phyloP scores from a whole-genome alignment of 2,113 vertebrate genomes.

The Centropus bengalensis region DNA sequence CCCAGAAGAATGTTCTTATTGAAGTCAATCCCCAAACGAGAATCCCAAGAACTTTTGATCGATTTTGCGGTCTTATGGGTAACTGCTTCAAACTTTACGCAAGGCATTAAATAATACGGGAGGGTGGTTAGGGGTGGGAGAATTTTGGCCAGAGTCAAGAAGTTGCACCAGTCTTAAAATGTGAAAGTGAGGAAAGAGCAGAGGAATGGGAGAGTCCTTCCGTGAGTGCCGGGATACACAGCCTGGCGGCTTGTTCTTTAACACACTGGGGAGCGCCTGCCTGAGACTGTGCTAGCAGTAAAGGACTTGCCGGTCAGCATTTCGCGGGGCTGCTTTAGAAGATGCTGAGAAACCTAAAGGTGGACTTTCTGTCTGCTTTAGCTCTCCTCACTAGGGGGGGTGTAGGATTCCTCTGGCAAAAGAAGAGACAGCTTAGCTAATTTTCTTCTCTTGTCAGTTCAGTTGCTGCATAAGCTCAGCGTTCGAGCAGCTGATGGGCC shows the following conservation, averaged over 20 bases:
- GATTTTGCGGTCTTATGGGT: slow-evolving; percentile 99
- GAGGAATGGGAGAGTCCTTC: fast-evolving
- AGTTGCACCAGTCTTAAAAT: neutral
- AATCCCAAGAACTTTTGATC: slow-evolving; percentile 93
- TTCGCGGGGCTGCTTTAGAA: neutral
- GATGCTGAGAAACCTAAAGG: neutral
- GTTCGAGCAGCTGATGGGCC: slow-evolving; percentile 95
- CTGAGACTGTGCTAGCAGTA: neutral
- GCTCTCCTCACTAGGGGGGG: neutral
- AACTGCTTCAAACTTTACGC: slow-evolving; percentile 4
- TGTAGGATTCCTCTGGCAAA: neutral
- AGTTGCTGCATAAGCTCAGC: slow-evolving; percentile 95
- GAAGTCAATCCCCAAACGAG: slow-evolving; percentile 97
- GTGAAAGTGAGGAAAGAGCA: neutral
- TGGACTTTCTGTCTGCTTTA: neutral
- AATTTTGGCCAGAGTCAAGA: neutral
- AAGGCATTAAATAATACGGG: neutral
- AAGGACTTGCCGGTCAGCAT: fast-evolving
- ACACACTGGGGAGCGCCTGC: neutral
- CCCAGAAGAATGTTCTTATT: slow-evolving; percentile 92
- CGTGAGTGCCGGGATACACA: fast-evolving
- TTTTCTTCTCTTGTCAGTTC: slow-evolving; percentile 77
- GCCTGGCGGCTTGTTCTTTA: fast-evolving
- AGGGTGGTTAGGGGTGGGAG: no score
- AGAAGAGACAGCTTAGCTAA: neutral